Base-by-base conservation (phyloP, 64 coral and sea anemone genomes). In the Actinia tenebrosa region DNA sequence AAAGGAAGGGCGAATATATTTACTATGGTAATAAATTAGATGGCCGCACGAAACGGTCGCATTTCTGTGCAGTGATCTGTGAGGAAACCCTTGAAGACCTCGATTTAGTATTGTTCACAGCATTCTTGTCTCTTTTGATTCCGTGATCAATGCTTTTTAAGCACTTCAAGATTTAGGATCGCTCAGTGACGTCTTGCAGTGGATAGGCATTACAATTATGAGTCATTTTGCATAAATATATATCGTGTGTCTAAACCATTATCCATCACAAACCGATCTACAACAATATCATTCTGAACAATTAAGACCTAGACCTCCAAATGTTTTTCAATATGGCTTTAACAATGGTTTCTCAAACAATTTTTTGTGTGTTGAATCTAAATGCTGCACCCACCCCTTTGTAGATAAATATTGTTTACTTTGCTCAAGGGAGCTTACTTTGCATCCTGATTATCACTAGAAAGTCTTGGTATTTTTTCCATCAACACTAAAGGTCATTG, bases 61-160 rank as follows among this genome's bases (percentile, higher is more conserved):
- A 81, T 81, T 81, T 81, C 46, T 81, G 79, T 81, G 79, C 46
- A 81, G 10, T 81, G 79, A 45, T 81, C 43, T 81, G 79, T 81
- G 44, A 81, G 50, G 14, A 81, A 53, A 75, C 69, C n/a, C 69
- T 75, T 30, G 25, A 75, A 11, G 10, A 30, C n/a, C 64, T 75
- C 23, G 10, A 75, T 37, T 18, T 13, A 14, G 15, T 30, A 75
- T 30, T 72, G 69, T 72, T 42, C 22, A 75, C 23, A 7, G 69
- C 26, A 42, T 75, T 30, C 69, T 75, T 42, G n/a, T 2, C 23
- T 75, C n/a, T 11, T 75, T 25, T 75, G 25, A 25, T 75, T 75
- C 42, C 69, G 25, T 75, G 69, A 75, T 75, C 69, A 30, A 30
- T 5, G 7, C 20, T 66, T 72, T 72, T 15, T 75, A 75, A 75